Evolutionary conservation across 2,113 vertebrate species (phyloP).

Genomic region (Semicossyphus pulcher): DNA sequence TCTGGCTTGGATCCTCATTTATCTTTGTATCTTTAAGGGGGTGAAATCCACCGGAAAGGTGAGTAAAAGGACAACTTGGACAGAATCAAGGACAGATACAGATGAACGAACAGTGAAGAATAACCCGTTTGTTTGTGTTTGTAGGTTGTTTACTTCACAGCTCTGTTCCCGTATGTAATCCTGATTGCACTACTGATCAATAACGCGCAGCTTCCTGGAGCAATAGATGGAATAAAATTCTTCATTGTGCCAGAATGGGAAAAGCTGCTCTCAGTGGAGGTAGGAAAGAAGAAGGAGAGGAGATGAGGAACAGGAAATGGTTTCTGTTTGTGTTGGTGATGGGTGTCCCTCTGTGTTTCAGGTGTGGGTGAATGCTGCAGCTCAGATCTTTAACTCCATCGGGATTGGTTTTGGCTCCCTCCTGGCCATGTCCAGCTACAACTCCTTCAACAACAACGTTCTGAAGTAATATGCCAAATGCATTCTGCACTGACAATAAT

Average conservation of each 20-base stretch:
- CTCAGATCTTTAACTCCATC: conserved; percentile 86
- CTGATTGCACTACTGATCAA: conserved; percentile 83
- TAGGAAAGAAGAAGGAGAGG: conserved; percentile 31
- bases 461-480: conserved; percentile 73
- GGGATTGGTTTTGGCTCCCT: conserved; percentile 84
- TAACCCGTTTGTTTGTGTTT: conserved; percentile 11
- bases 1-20: conserved; percentile 83
- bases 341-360: conserved; percentile 43
- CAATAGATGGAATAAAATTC: conserved; percentile 78
- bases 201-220: conserved; percentile 83
- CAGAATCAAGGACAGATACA: background rate
- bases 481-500: background rate
- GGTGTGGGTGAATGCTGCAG: conserved; percentile 86
- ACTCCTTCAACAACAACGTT: conserved; percentile 83
- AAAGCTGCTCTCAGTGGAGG: conserved; percentile 78
- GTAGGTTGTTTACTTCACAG: conserved; percentile 86
- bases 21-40: conserved; percentile 85
- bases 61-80: background rate
- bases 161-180: conserved; percentile 83
- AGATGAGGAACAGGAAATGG: background rate
- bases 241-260: conserved; percentile 83
- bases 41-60: conserved; percentile 86
- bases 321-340: background rate
- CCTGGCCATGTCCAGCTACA: conserved; percentile 85
- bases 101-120: background rate